Evolutionary conservation across 2,888 invertebrate genomes (phyloP), one percentile per base, ranked within the genome.

Genomic region (Dimorphilus gyrociliatus): DNA sequence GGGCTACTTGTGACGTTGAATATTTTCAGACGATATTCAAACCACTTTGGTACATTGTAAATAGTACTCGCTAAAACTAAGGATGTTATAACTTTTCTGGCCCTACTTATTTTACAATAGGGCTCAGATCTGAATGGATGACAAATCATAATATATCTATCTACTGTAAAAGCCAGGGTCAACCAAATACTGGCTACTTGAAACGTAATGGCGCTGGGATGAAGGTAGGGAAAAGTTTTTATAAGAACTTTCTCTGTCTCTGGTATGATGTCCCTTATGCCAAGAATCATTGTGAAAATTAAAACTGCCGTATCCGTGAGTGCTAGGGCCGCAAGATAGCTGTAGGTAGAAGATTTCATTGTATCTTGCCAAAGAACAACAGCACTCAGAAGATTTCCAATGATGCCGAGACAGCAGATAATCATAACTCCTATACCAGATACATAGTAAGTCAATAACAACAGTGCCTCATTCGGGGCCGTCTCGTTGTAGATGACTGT

Each of bases 101-200:
- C 57, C 2, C 52, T 33, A 3, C 44, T 40, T 1, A 52, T 39
- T 15, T 45, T 50, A 36, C 61, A 61, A 45, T 52, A 45, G 10
- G 45, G 41, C 32, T 55, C 55, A 0, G 60, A 55, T 17, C 45
- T 38, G 36, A 60, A 60, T 4, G 61, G 61, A 31, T 60, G 59
- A 32, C 61, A 61, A 18, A 61, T 61, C 60, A 60, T 60, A 27
- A 61, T 53, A 38, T 59, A 61, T 4, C 60, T 44, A 35, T 59
- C 58, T n/a, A 56, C 53, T 1, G 59, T 59, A 39, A 59, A 59
- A 4, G 55, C 56, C 12, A 58, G 37, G 1, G 58, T 57, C 33
- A 59, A 43, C 60, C 60, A 60, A 18, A 60, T 48, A 16, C 57
- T 56, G 0, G 51, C 53, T 30, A 58, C 53, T 32, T 59, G 60